Percentiles rank a stretch among this genome's conserved stretches.
phyloP scores from a whole-genome alignment of 2,113 vertebrate species.

The Archilochus colubris region DNA sequence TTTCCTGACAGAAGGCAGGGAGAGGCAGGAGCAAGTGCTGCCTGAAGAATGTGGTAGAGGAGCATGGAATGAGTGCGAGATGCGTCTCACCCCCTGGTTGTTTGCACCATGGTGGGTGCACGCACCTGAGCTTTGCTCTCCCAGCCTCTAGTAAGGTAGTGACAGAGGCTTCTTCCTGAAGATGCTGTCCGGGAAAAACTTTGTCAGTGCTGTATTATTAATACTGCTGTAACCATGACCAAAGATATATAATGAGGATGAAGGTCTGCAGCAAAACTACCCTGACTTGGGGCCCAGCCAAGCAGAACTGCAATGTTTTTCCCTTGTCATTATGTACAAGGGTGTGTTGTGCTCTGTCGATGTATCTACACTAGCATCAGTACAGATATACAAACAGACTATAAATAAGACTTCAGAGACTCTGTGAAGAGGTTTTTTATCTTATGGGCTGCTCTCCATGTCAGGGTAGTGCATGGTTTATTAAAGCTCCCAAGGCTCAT shows the following conservation, averaged over 20 bases:
- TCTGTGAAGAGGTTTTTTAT: slow-evolving; percentile 20
- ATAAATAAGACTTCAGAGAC: slow-evolving; percentile 13
- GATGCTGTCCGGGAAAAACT: not conserved
- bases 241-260: not conserved
- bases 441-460: slow-evolving; percentile 39
- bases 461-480: fast-evolving
- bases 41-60: not conserved
- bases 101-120: fast-evolving
- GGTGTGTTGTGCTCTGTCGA: not conserved
- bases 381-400: not conserved
- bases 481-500: not conserved
- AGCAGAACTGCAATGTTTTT: not conserved
- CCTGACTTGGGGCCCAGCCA: not conserved
- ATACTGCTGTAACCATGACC: not conserved
- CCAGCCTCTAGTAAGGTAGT: not conserved
- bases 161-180: not conserved
- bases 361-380: not conserved
- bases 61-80: fast-evolving
- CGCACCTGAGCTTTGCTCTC: not conserved
- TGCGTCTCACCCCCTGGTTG: not conserved
- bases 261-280: not conserved
- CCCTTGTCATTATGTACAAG: not conserved
- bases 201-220: not conserved
- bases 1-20: not conserved
- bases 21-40: not conserved